Conservation (phyloP, 2,888 invertebrate species). For the Dorcus parallelipipedus region DNA sequence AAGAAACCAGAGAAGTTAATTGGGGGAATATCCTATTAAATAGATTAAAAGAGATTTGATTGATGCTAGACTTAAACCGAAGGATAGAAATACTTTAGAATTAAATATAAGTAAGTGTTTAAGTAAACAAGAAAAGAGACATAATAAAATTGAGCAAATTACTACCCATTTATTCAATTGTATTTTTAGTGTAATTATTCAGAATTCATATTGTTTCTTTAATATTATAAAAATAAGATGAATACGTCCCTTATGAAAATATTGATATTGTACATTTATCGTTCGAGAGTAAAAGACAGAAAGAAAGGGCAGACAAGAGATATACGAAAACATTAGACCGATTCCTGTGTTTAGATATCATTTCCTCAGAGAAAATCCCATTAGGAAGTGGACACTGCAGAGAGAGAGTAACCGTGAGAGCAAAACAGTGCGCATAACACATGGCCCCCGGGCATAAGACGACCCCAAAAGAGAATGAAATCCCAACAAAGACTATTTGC, state of each 20-base stretch:
- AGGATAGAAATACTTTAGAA: too few relatives aligned
- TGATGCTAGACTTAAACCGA: too few relatives aligned
- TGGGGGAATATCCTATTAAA: too few relatives aligned
- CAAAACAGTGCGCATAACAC: slow-evolving; percentile 20
- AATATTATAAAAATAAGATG: too few relatives aligned
- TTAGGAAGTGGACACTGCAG: slow-evolving; percentile 32
- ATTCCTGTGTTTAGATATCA: slow-evolving; percentile 34
- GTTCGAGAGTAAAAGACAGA: background rate
- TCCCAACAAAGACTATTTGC: slow-evolving; percentile 30
- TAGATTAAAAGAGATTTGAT: too few relatives aligned
- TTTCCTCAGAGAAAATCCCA: slow-evolving; percentile 34
- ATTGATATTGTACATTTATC: background rate
- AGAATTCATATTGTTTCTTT: too few relatives aligned
- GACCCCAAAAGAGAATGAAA: slow-evolving; percentile 17
- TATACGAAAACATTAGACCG: slow-evolving; percentile 17
- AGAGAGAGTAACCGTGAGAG: slow-evolving; percentile 23
- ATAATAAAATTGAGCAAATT: too few relatives aligned
- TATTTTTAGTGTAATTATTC: too few relatives aligned
- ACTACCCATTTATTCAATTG: too few relatives aligned
- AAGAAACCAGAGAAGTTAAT: too few relatives aligned
- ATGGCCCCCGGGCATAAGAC: slow-evolving; percentile 18
- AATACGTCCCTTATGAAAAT: background rate
- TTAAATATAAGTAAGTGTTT: too few relatives aligned
- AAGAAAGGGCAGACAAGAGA: slow-evolving; percentile 1
- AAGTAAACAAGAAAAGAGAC: too few relatives aligned